Base-by-base conservation (phyloP, 2,888 invertebrate genomes). In the Tetranychus truncatus region DNA sequence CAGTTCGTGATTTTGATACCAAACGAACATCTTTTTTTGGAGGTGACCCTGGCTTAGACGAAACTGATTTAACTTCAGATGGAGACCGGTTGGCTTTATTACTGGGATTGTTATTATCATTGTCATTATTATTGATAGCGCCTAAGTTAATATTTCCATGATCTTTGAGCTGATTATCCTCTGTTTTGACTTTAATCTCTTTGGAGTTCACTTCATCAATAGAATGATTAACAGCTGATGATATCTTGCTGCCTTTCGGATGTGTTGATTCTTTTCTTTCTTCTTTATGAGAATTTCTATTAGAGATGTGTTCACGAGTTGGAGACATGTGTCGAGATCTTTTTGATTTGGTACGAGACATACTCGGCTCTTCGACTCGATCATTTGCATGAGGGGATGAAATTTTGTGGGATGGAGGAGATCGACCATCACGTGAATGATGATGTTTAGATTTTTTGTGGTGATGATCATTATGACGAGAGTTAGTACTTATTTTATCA, bases 11-110 rank as follows among this genome's bases (percentile, higher is more conserved):
- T 55, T 73, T 73, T 4, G 73, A 73, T 21, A 65, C 65, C 9
- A 73, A 65, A 11, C 44, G 21, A 55, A 73, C 73, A 7, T 73
- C 73, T 65, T 55, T 73, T 21, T 73, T 73, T n/a, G 73, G 73
- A 18, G 73, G 73, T 1, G 55, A 55, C 8, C 73, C 73, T 15
- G 73, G 73, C 34, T 73, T 73, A 18, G 55, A 65, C 20, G 15
- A 18, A 9, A 34, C 46, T 20, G 34, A 34, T 65, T 65, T 73
- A 1, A 21, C 34, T 34, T 72, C 24, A 9, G n/a, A 21, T 34
- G 44, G 44, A 4, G n/a, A n/a, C 11, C 24, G n/a, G 2, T 11
- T 24, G 6, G 9, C n/a, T 44, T 72, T 24, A 72, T 1, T 72
- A n/a, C 44, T 45, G n/a, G 9, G 9, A 9, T 67, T 21, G 8